A percentile compares a stretch with the other conserved stretches of the same genome.
phyloP scores from a whole-genome alignment of 2,113 vertebrate species.

The Amphiprion percula region DNA sequence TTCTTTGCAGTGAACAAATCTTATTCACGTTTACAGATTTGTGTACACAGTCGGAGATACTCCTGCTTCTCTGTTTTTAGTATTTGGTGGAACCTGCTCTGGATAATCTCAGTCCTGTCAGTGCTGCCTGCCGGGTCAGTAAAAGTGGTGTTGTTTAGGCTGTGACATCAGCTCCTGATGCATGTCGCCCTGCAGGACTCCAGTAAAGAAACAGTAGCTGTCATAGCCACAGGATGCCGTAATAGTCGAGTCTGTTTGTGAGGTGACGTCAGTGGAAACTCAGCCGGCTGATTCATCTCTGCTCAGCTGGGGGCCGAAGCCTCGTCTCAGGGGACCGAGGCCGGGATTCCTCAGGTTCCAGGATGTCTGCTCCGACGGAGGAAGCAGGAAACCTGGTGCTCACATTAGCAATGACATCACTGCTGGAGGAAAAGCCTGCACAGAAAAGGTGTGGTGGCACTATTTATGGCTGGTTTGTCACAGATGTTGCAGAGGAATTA shows the following conservation, averaged over 20 bases:
- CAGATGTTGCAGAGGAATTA: neutral
- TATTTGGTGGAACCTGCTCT: too few species aligned
- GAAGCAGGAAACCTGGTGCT: constrained; percentile 60
- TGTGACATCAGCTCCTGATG: too few species aligned
- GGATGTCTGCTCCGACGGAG: constrained; percentile 31
- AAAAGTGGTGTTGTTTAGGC: too few species aligned
- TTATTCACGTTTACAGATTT: too few species aligned
- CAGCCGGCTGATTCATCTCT: constrained; percentile 29
- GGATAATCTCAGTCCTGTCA: too few species aligned
- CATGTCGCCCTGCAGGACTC: too few species aligned
- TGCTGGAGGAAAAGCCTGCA: neutral
- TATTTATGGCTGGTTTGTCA: neutral
- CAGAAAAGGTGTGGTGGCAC: constrained; percentile 1
- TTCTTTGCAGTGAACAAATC: too few species aligned
- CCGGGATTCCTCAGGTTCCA: constrained; percentile 52
- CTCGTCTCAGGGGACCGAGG: neutral
- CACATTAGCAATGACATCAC: constrained; percentile 48
- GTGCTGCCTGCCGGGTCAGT: too few species aligned
- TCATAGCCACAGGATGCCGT: constrained; percentile 19
- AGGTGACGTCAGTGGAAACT: constrained; percentile 66
- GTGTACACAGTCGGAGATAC: too few species aligned
- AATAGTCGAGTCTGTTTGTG: neutral
- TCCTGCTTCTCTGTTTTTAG: too few species aligned
- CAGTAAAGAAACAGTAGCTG: too few species aligned
- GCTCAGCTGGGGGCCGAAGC: constrained; percentile 37